A percentile compares a stretch with the other conserved stretches of the same genome.
Evolutionary conservation across 2,113 vertebrate species (phyloP).

Genomic region (Gorsachius goisagi): DNA sequence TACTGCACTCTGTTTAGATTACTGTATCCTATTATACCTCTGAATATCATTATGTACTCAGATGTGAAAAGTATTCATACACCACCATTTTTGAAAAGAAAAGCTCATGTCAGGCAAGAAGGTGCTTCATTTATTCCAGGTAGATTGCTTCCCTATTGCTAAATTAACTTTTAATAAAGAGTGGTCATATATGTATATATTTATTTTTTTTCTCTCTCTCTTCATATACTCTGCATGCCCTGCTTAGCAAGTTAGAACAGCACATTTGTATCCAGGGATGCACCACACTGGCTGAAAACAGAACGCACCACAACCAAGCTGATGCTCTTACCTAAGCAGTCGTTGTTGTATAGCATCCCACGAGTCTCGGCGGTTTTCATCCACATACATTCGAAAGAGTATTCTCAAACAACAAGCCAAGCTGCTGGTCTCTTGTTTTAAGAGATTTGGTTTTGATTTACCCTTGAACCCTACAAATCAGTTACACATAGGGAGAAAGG

Average conservation of each 20-base stretch:
- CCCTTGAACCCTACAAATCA: conserved; percentile 91
- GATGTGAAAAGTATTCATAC: not conserved
- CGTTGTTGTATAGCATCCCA: conserved; percentile 89
- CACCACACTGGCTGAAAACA: not conserved
- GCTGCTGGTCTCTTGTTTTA: conserved; percentile 99
- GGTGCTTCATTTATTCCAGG: not conserved
- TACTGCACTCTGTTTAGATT: not conserved
- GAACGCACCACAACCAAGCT: too few species aligned
- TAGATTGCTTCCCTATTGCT: not conserved
- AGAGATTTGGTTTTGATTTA: conserved; percentile 96
- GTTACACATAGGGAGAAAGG: not conserved
- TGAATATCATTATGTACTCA: not conserved
- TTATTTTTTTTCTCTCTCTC: too few species aligned
- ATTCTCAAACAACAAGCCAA: conserved; percentile 94
- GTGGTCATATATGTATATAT: too few species aligned
- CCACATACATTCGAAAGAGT: conserved; percentile 93
- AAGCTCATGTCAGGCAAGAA: not conserved
- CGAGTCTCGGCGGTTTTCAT: conserved; percentile 81
- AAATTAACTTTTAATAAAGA: not conserved
- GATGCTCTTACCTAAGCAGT: conserved; percentile 85
- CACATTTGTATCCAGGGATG: not conserved
- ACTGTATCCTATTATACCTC: not conserved
- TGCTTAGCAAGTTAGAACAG: not conserved
- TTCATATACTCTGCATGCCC: not conserved
- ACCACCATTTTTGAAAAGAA: not conserved